phyloP scores from a whole-genome alignment of 2,888 invertebrate genomes.

The Eumacrocentrus americanus region DNA sequence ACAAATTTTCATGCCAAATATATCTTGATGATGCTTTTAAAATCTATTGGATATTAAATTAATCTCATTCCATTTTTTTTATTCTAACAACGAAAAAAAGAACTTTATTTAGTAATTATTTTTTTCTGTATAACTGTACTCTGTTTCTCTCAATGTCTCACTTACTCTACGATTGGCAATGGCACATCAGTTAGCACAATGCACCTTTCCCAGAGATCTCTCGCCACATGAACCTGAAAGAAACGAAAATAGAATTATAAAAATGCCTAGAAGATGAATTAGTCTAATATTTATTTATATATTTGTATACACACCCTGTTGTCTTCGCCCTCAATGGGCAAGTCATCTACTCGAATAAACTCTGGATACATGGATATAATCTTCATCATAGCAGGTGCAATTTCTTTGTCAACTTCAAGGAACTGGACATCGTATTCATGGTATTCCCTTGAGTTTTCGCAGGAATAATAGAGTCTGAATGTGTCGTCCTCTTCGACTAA shows the following conservation, averaged over 20 bases:
- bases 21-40: slow-evolving; percentile 1
- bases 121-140: not conserved
- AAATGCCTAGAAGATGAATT: not conserved
- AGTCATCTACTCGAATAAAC: slow-evolving; percentile 73
- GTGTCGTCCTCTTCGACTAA: slow-evolving; percentile 70
- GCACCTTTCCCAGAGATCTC: slow-evolving; percentile 83
- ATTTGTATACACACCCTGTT: slow-evolving; percentile 66
- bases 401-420: slow-evolving; percentile 74
- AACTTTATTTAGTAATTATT: no score
- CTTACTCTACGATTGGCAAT: slow-evolving; percentile 61
- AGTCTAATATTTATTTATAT: not conserved
- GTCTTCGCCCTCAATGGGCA: slow-evolving; percentile 71
- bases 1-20: not conserved
- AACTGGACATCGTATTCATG: slow-evolving; percentile 80
- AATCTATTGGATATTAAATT: not conserved
- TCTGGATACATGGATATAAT: slow-evolving; percentile 79
- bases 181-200: slow-evolving; percentile 76
- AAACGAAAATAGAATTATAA: slow-evolving; percentile 23
- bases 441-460: slow-evolving; percentile 86
- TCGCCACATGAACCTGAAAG: slow-evolving; percentile 66
- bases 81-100: no score
- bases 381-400: slow-evolving; percentile 73
- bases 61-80: no score
- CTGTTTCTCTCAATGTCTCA: not conserved
- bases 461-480: slow-evolving; percentile 77